Percentiles rank a stretch among this genome's conserved stretches.
Evolutionary conservation across 2,888 invertebrate species (phyloP).

Genomic region (Neoaliturus tenellus): DNA sequence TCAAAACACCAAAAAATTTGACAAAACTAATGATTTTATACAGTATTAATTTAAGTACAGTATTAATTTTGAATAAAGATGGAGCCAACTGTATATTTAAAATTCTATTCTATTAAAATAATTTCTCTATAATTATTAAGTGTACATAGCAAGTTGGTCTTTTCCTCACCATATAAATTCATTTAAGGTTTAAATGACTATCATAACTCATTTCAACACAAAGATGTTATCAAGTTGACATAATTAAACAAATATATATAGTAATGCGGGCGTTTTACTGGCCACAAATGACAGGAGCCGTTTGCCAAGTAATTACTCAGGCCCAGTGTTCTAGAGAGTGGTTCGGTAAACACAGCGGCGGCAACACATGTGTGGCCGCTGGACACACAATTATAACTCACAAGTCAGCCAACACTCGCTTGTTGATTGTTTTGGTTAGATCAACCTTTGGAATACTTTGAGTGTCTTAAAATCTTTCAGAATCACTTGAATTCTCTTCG

Average conservation of each 20-base stretch:
- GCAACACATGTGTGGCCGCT: not conserved
- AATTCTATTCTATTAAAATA: too few species aligned
- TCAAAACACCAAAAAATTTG: too few species aligned
- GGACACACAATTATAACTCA: not conserved
- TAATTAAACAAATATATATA: not conserved
- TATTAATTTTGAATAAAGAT: too few species aligned
- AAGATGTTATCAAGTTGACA: too few species aligned
- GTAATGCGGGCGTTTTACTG: not conserved
- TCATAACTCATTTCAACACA: not conserved
- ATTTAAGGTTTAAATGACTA: not conserved
- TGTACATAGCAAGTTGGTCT: too few species aligned
- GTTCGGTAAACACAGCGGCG: not conserved
- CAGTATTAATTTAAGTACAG: too few species aligned
- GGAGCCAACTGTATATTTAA: too few species aligned
- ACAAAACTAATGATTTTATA: too few species aligned
- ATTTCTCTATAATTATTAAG: too few species aligned
- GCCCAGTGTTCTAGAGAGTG: not conserved
- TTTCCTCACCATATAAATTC: not conserved
- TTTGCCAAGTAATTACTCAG: not conserved
- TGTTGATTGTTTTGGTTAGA: not conserved
- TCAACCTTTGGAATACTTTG: too few species aligned
- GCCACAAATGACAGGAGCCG: not conserved
- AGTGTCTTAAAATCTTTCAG: too few species aligned
- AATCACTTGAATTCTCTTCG: too few species aligned
- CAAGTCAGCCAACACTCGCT: not conserved